These are phyloP conservation scores for Brenthis daphne DNA, from an alignment of 2,888 invertebrate genomes.

Conservation along the genomic window DNA sequence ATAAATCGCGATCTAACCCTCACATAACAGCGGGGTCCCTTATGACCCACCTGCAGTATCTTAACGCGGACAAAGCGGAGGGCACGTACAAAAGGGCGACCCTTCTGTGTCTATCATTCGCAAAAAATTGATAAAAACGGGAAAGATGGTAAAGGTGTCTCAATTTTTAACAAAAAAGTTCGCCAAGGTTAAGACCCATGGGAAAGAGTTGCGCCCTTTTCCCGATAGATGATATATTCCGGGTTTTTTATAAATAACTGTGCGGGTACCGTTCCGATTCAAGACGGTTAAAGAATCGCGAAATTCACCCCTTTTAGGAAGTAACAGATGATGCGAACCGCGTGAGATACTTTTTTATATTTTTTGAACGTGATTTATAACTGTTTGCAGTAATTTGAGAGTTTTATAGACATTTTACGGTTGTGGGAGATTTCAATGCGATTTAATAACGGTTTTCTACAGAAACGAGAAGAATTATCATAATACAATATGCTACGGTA, in stretches of 20 bases:
- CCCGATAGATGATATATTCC: slow-evolving; percentile 67
- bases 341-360: slow-evolving; percentile 74
- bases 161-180: slow-evolving; percentile 73
- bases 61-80: slow-evolving; percentile 57
- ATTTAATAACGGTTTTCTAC: slow-evolving; percentile 67
- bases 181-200: slow-evolving; percentile 81
- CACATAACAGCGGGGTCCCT: slow-evolving; percentile 38
- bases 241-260: slow-evolving; percentile 65
- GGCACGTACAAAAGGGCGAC: slow-evolving; percentile 62
- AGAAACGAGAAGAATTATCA: background rate
- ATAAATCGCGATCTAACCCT: slow-evolving; percentile 40
- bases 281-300: slow-evolving; percentile 57
- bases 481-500: background rate
- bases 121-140: slow-evolving; percentile 69
- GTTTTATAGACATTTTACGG: slow-evolving; percentile 67
- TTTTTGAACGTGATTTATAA: slow-evolving; percentile 71
- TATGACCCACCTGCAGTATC: slow-evolving; percentile 78
- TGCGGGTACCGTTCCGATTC: slow-evolving; percentile 68
- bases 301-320: slow-evolving; percentile 78
- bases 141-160: slow-evolving; percentile 81
- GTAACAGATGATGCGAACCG: slow-evolving; percentile 66
- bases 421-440: slow-evolving; percentile 61
- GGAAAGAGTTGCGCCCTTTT: slow-evolving; percentile 80
- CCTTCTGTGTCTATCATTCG: slow-evolving; percentile 56
- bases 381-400: slow-evolving; percentile 81